These are phyloP conservation scores for Dromaius novaehollandiae DNA, from an alignment of 2,113 vertebrate genomes.

Conservation along the genomic window DNA sequence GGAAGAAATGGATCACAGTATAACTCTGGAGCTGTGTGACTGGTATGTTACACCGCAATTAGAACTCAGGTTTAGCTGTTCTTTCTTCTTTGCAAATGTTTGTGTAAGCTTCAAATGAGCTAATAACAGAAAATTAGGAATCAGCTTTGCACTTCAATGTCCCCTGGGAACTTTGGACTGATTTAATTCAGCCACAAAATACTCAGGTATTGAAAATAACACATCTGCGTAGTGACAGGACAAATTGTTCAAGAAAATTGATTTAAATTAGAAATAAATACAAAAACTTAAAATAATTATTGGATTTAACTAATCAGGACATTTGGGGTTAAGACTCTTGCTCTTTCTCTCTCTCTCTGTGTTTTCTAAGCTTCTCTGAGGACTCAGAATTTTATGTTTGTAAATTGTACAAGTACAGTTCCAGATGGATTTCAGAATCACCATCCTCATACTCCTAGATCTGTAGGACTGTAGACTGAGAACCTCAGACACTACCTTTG, in stretches of 20 bases:
- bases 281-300: neutral
- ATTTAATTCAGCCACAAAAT: constrained; percentile 16
- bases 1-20: neutral
- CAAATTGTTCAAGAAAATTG: neutral
- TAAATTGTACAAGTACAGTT: neutral
- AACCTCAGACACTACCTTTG: neutral
- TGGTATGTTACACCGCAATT: neutral
- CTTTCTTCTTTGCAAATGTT: neutral
- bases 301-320: constrained; percentile 4
- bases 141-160: neutral
- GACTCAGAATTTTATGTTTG: neutral
- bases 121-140: neutral
- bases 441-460: neutral
- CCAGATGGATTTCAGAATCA: neutral
- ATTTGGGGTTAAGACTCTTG: neutral
- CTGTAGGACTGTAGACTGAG: neutral
- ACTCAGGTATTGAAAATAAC: neutral
- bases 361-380: neutral
- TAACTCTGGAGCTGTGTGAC: neutral
- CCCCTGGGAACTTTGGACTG: neutral
- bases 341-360: neutral
- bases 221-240: neutral
- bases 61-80: neutral
- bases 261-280: constrained; percentile 24
- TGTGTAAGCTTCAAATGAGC: neutral